These are phyloP conservation scores for cattle (Bos taurus) DNA, from an alignment of 2,113 vertebrate species.

Conservation along the genomic window DNA sequence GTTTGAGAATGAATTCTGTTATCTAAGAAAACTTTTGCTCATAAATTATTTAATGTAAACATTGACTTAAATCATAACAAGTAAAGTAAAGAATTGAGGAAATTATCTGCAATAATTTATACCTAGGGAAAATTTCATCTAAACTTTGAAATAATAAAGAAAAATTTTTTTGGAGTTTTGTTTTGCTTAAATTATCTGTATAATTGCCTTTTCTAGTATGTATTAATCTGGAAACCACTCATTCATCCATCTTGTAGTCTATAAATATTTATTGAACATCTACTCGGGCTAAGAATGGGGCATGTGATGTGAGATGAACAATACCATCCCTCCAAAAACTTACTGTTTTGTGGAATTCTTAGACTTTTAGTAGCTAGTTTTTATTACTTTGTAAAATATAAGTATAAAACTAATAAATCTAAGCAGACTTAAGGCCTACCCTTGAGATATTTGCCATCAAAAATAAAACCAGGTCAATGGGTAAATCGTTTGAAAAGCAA, in stretches of 20 bases:
- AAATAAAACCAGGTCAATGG: not conserved
- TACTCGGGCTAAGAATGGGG: not conserved
- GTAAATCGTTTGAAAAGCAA: not conserved
- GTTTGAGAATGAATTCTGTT: not conserved
- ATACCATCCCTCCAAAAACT: not conserved
- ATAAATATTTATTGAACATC: not conserved
- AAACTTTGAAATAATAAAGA: not conserved
- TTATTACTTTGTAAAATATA: conserved; percentile 46
- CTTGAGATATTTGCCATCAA: not conserved
- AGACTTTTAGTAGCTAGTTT: not conserved
- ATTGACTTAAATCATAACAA: not conserved
- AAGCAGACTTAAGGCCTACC: not conserved
- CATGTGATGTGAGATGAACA: not conserved
- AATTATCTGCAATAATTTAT: conserved; percentile 18
- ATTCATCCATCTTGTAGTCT: not conserved
- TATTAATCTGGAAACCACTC: not conserved
- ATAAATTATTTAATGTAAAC: conserved; percentile 22
- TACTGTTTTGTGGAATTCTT: not conserved
- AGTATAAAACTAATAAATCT: conserved; percentile 20
- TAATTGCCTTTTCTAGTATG: not conserved
- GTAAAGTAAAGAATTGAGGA: conserved; percentile 6
- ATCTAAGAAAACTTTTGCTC: not conserved
- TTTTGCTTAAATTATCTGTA: not conserved
- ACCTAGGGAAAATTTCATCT: not conserved
- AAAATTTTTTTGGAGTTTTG: not conserved